Percentiles rank a stretch among this genome's conserved stretches.
These are phyloP conservation scores for Philaenus spumarius DNA, from an alignment of 1,140 invertebrate genomes.

Conservation along the genomic window DNA sequence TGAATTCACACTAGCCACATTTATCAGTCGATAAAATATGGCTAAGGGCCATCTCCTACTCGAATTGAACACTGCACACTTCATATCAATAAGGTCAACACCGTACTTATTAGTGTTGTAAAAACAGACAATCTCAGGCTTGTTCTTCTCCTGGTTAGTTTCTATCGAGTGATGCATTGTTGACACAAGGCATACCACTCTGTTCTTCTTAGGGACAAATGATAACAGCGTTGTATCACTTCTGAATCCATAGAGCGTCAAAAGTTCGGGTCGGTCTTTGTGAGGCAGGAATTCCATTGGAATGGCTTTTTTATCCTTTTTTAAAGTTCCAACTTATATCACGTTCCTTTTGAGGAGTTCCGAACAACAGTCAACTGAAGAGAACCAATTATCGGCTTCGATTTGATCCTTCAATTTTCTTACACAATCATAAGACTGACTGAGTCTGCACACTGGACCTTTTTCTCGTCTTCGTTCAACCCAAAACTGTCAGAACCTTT, in stretches of 20 bases:
- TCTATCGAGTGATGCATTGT: slow-evolving; percentile 28
- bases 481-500: background rate
- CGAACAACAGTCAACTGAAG: slow-evolving; percentile 30
- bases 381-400: slow-evolving; percentile 38
- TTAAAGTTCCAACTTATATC: slow-evolving; percentile 23
- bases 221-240: slow-evolving; percentile 30
- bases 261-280: slow-evolving; percentile 1
- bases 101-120: slow-evolving; percentile 10
- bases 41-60: slow-evolving; percentile 32
- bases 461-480: slow-evolving; percentile 23
- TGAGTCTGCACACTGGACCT: slow-evolving; percentile 29
- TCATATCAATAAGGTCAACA: slow-evolving; percentile 12
- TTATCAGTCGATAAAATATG: slow-evolving; percentile 27
- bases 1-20: slow-evolving; percentile 26
- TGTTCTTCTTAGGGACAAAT: slow-evolving; percentile 30
- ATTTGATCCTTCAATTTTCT: slow-evolving; percentile 32
- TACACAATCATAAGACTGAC: slow-evolving; percentile 31
- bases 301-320: slow-evolving; percentile 38
- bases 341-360: slow-evolving; percentile 27
- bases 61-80: slow-evolving; percentile 3
- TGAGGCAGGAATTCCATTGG: slow-evolving; percentile 28
- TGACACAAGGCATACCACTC: slow-evolving; percentile 29
- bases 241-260: slow-evolving; percentile 24
- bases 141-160: slow-evolving; percentile 23
- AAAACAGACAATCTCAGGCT: slow-evolving; percentile 26